Evolutionary conservation across 1,140 invertebrate species (phyloP).

Genomic region (Macrostomum lignano): DNA sequence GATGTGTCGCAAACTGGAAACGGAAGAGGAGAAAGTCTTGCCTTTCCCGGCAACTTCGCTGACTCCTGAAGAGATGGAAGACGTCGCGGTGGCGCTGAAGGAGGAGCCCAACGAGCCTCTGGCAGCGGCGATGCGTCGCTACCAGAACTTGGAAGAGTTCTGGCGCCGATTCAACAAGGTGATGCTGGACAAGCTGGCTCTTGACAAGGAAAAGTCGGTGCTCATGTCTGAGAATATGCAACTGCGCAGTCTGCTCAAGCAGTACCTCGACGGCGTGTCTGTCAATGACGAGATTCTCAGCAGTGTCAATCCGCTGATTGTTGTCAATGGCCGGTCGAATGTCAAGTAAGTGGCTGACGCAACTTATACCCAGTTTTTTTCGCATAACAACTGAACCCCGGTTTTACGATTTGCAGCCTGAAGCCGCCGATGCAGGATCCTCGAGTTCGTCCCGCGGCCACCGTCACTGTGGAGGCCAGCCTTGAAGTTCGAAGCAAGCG

Average conservation of each 20-base stretch:
- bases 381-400: too few relatives aligned
- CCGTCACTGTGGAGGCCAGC: too few relatives aligned
- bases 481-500: too few relatives aligned
- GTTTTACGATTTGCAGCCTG: too few relatives aligned
- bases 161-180: slow-evolving; percentile 29
- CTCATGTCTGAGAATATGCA: slow-evolving; percentile 21
- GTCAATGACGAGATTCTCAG: slow-evolving; percentile 25
- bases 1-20: slow-evolving; percentile 26
- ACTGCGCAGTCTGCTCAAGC: slow-evolving; percentile 22
- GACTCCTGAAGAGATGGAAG: slow-evolving; percentile 21
- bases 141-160: slow-evolving; percentile 22
- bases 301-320: slow-evolving; percentile 24
- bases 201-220: slow-evolving; percentile 22
- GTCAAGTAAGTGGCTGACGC: slow-evolving; percentile 6
- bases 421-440: too few relatives aligned
- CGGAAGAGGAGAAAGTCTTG: slow-evolving; percentile 28
- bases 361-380: too few relatives aligned
- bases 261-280: slow-evolving; percentile 28
- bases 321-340: slow-evolving; percentile 14
- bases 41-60: slow-evolving; percentile 27
- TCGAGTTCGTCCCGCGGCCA: too few relatives aligned
- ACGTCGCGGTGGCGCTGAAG: slow-evolving; percentile 15
- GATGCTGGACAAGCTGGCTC: slow-evolving; percentile 19
- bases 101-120: slow-evolving; percentile 18
- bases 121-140: slow-evolving; percentile 21